Evolutionary conservation across 2,113 vertebrate genomes (phyloP).

Genomic region (Chamaea fasciata): DNA sequence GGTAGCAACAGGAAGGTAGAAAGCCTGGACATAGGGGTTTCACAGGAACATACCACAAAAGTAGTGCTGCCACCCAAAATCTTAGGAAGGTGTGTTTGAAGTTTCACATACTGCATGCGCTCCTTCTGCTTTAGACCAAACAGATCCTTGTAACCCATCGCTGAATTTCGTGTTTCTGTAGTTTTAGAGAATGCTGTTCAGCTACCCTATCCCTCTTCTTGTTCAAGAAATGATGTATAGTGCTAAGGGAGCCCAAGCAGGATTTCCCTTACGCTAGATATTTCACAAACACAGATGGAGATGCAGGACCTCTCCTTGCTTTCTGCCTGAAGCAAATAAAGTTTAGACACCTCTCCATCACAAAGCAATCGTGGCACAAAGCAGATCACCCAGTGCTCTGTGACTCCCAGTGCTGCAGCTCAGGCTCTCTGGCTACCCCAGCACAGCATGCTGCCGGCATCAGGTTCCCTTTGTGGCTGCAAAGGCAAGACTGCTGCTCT

Average conservation of each 20-base stretch:
- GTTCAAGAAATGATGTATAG: background rate
- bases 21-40: background rate
- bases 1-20: background rate
- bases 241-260: background rate
- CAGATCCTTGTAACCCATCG: background rate
- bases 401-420: background rate
- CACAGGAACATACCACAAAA: background rate
- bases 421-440: background rate
- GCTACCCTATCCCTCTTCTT: background rate
- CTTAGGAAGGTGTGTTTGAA: background rate
- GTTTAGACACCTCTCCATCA: background rate
- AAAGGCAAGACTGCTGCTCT: background rate
- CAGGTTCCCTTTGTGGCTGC: background rate
- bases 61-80: background rate
- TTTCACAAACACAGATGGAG: background rate
- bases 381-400: background rate
- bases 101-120: background rate
- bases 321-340: background rate
- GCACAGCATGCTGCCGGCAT: background rate
- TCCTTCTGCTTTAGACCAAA: background rate
- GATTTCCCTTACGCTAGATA: background rate
- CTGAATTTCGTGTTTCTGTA: background rate
- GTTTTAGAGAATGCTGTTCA: background rate
- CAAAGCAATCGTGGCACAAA: background rate
- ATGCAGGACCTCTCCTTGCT: background rate